These are phyloP conservation scores for Zoroaster sp. DNA, from an alignment of 53 echinoderm and acorn worm species.

Conservation along the genomic window DNA sequence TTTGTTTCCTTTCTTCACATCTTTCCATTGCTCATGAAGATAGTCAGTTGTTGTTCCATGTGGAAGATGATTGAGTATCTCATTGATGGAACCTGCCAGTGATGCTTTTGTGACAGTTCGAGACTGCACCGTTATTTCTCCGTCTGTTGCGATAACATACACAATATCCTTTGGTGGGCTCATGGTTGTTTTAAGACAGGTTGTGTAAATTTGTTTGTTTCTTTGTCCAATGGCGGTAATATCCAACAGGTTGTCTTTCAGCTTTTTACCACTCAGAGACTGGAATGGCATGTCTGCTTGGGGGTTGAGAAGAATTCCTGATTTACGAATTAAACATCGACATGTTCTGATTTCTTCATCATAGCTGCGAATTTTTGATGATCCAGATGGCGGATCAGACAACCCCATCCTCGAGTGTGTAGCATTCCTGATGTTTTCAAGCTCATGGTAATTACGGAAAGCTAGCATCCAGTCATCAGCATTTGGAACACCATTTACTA, in stretches of 20 bases:
- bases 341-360: slow-evolving; percentile 23
- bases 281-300: background rate
- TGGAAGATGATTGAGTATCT: background rate
- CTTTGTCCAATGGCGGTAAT: background rate
- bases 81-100: background rate
- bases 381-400: background rate
- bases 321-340: background rate
- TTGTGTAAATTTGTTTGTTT: background rate
- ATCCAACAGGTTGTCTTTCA: background rate
- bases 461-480: background rate
- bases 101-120: background rate
- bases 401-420: background rate
- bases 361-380: slow-evolving; percentile 2
- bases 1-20: background rate
- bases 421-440: background rate
- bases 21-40: background rate
- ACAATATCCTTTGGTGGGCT: background rate
- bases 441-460: background rate
- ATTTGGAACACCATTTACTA: background rate
- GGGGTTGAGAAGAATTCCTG: background rate
- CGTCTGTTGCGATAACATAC: background rate
- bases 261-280: slow-evolving; percentile 18
- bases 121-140: background rate
- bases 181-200: background rate
- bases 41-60: background rate